Base-by-base conservation (phyloP, 2,113 vertebrate genomes). In the Maccullochella peelii region DNA sequence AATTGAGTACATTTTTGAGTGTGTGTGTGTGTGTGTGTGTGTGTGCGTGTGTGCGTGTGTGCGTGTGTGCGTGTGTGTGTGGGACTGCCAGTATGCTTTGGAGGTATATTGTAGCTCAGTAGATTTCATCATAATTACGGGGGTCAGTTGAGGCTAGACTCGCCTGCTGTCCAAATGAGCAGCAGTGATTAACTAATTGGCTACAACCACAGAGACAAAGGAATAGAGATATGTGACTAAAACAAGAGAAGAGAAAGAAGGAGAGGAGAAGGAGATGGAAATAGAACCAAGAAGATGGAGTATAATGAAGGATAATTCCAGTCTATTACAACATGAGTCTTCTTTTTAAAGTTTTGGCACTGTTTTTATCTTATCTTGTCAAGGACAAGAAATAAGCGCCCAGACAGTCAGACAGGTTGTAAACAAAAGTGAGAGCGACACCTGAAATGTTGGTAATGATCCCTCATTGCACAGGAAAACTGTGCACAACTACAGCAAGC, bases 101-200 rank as follows among this genome's bases (percentile, higher is more conserved):
- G 66, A 59, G 52, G 70, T 42, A 23, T n/a, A 81, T 25, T 77
- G 66, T 23, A 21, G 77, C 63, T 77, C 54, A 33, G 71, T 33
- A 57, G 71, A 73, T 88, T 88, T 89, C 49, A 77, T 87, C 79
- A 79, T 68, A 38, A 67, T 57, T 47, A 62, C 7, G 8, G 30
- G 62, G 86, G 79, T 90, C 86, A 86, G 81, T 71, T 21, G 27
- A 77, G 73, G 77, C 49, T 1, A 6, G 72, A 67, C 55, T 63
- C 30, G 36, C 71, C 83, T 79, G 73, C 85, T 81, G 79, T 83
- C 88, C 81, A 82, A 78, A 77, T 44, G 54, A 84, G 76, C 67
- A 77, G 68, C 69, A 77, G 66, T 79, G 55, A 85, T 86, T 85
- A 90, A 81, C 73, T 78, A 88, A 93, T 73, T 82, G 79, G 73